Evolutionary conservation across 2,113 vertebrate genomes (phyloP), one percentile per base, ranked within the genome.

Genomic region (Pimephales promelas): DNA sequence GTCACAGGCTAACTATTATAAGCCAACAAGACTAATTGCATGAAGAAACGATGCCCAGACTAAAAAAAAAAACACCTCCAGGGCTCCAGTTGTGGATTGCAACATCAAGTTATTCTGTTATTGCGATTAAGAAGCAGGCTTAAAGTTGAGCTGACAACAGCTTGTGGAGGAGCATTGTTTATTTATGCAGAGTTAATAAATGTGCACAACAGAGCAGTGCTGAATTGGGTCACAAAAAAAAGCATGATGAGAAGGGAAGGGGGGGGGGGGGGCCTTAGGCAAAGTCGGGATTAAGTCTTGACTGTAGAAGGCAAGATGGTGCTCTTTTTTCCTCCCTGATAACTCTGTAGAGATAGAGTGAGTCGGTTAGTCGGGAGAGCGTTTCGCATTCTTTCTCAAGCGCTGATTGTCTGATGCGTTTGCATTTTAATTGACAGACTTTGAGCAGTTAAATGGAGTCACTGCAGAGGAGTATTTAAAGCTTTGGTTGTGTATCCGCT

Each of bases 171-270:
- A 75, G 57, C 49, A 72, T 83, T 70, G 74, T 85, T 88, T 83
- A 86, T 88, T 83, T 73, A 81, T 80, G 34, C 72, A 22, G 43
- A 59, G 82, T 81, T 86, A 80, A 86, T 86, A 86, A 79, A 80
- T 77, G 74, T 62, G 74, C 82, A 82, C 57, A 75, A 84, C 54
- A 87, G 62, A 14, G 78, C 47, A 43, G 54, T 36, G 70, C 71
- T 49, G 62, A 88, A 88, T 31, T 84, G 79, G 82, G 86, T 87
- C 84, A 86, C 84, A 34, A 47, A 71, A 56, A 56, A 71, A 82
- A 56, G 28, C 59, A 79, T 64, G 28, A 49, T 40, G 40, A 40
- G 36, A 9, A 2, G 36, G 8, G 36, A 54, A 59, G n/a, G n/a
- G 18, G 71, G 22, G 70, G 49, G 45, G 70, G 26, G 22, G 9